Conservation (phyloP, 2,888 invertebrate genomes). For the Tridacna crocea region DNA sequence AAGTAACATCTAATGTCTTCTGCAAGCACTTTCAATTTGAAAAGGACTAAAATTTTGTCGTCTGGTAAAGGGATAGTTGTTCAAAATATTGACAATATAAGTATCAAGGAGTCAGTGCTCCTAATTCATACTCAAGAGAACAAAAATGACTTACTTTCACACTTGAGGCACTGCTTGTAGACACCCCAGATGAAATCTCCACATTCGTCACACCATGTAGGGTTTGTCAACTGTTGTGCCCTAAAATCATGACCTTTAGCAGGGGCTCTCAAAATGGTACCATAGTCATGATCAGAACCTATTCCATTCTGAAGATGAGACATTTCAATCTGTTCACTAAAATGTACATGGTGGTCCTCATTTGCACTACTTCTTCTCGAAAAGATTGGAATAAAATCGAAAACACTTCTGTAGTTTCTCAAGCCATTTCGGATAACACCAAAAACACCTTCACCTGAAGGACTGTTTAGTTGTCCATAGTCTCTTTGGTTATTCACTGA, state of each 20-base stretch:
- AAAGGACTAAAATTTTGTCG: too few relatives aligned
- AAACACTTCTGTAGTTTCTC: conserved; percentile 56
- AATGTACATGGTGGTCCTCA: conserved; percentile 42
- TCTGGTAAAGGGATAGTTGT: too few relatives aligned
- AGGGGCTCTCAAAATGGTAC: conserved; percentile 57
- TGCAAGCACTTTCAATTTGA: too few relatives aligned
- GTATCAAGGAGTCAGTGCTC: too few relatives aligned
- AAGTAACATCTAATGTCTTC: too few relatives aligned
- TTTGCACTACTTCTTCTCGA: conserved; percentile 42
- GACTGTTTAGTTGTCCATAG: conserved; percentile 32
- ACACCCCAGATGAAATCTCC: conserved; percentile 86
- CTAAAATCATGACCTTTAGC: conserved; percentile 76
- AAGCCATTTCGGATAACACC: conserved; percentile 69
- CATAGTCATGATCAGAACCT: conserved; percentile 39
- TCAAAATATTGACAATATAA: too few relatives aligned
- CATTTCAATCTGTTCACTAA: conserved; percentile 77
- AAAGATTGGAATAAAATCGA: conserved; percentile 60
- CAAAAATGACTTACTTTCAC: conserved; percentile 82
- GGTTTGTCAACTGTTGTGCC: conserved; percentile 76
- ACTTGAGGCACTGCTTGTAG: conserved; percentile 84
- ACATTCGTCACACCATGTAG: conserved; percentile 86
- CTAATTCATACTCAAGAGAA: too few relatives aligned
- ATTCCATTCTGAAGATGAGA: conserved; percentile 70
- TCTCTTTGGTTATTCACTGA: conserved; percentile 43
- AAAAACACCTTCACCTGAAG: conserved; percentile 65